Conservation (phyloP, 2,797 vertebrate species). For the Phrynocephalus vlangalii region DNA sequence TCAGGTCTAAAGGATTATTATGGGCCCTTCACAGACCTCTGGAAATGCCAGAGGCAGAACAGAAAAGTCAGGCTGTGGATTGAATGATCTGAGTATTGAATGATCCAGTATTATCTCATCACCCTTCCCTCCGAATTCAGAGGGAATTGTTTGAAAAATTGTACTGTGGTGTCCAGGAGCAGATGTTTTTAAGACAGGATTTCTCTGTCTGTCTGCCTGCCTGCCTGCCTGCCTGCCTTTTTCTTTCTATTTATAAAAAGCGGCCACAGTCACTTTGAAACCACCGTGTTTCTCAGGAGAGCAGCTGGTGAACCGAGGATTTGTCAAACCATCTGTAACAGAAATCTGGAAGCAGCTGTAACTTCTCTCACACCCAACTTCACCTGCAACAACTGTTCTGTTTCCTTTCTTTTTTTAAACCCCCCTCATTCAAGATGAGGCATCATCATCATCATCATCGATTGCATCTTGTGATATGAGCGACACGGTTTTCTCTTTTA, state of each 20-base stretch:
- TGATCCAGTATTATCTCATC: neutral
- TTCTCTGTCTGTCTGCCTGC: neutral
- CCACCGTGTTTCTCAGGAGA: constrained; percentile 51
- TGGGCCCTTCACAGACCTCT: neutral
- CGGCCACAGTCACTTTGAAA: constrained; percentile 48
- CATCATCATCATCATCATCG: neutral
- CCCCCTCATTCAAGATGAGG: neutral
- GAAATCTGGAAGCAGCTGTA: constrained; percentile 31
- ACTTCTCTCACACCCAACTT: constrained; percentile 4
- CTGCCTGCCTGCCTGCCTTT: fast-evolving
- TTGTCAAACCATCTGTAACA: constrained; percentile 49
- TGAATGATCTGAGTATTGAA: too few relatives aligned
- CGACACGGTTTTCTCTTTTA: neutral
- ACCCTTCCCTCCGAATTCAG: neutral
- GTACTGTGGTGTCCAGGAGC: neutral
- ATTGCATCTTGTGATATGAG: neutral
- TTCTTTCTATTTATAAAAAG: neutral
- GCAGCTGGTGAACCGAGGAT: constrained; percentile 47
- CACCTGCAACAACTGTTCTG: constrained; percentile 19
- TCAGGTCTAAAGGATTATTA: neutral
- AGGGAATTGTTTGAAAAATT: neutral
- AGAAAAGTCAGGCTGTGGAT: neutral
- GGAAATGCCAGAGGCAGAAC: neutral
- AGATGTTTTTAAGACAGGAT: fast-evolving
- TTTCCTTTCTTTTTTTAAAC: neutral